Base-by-base conservation (phyloP, 2,888 invertebrate genomes). In the Drosophila imparisetae region DNA sequence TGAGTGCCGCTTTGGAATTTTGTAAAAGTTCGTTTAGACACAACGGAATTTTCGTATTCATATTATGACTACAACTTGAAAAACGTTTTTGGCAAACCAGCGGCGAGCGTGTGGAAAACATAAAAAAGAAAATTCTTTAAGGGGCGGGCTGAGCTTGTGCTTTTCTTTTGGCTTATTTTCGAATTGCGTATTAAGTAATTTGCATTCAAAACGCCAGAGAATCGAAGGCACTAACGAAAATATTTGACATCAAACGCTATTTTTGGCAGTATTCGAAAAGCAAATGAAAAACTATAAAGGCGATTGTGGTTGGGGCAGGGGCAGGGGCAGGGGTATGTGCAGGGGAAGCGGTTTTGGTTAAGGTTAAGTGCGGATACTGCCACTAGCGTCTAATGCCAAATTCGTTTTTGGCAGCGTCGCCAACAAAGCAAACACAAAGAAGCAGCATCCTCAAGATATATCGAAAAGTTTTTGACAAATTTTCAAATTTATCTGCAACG, bases 361-460 rank as follows among this genome's bases (percentile, higher is more conserved):
- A 89, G 89, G 85, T 87, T 85, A 85, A 89, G 87, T 86, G 87
- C 81, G 69, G 67, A 55, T 67, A 70, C 63, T 45, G 59, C 74
- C 54, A 73, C 66, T 29, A 29, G 40, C 40, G 18, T 50, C 62
- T 48, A 76, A 54, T 68, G 89, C 84, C 89, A 79, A 82, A 86
- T 68, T 63, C 29, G 29, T 58, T 71, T 81, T 85, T 85, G 84
- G 84, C 84, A 89, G 21, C 58, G 55, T n/a, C 38, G 89, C 84
- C 89, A 89, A 77, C 49, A 73, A 38, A 57, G 61, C 10, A 59
- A 55, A 49, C 15, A 29, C 69, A 52, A 63, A 29, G 67, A 61
- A 52, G 55, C 71, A 45, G 55, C 49, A 65, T n/a, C 29, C 24
- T 15, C 49, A 45, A 53, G 7, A 66, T 49, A 24, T 50, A 30